A percentile compares a stretch with the other conserved stretches of the same genome.
These are phyloP conservation scores for Agelastica alni DNA, from an alignment of 2,888 invertebrate species.

Conservation along the genomic window DNA sequence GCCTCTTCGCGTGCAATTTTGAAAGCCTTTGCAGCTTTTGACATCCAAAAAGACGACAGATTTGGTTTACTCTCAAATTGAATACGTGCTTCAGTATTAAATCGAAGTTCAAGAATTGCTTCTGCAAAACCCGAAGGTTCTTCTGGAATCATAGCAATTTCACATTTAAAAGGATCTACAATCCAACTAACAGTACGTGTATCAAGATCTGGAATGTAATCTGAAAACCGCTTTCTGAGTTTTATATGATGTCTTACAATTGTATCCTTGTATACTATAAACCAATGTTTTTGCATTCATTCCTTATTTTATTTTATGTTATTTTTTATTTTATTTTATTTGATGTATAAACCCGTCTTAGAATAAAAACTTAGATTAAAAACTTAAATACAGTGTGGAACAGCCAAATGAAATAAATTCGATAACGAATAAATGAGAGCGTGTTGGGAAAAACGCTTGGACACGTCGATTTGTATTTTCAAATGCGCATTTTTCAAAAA, in stretches of 20 bases:
- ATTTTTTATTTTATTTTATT: no score
- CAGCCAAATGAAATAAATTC: no score
- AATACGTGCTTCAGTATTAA: background rate
- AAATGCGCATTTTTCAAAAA: no score
- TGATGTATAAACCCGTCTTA: no score
- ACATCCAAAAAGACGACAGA: slow-evolving; percentile 1
- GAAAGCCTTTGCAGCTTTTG: background rate
- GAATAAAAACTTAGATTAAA: no score
- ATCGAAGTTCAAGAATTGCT: background rate
- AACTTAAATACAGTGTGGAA: no score
- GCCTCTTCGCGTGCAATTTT: background rate
- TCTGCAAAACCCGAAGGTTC: background rate
- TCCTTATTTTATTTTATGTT: no score
- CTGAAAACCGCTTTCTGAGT: background rate
- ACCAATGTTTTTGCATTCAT: no score
- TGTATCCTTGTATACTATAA: no score
- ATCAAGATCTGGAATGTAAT: background rate
- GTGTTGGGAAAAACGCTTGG: no score
- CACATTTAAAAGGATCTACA: background rate
- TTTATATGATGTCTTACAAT: background rate
- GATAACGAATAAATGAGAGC: no score
- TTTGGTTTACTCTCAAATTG: background rate
- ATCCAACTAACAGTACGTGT: background rate
- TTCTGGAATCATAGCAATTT: background rate
- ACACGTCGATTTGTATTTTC: no score